Conservation (phyloP, 1,140 invertebrate genomes). For the Acromyrmex heyeri region DNA sequence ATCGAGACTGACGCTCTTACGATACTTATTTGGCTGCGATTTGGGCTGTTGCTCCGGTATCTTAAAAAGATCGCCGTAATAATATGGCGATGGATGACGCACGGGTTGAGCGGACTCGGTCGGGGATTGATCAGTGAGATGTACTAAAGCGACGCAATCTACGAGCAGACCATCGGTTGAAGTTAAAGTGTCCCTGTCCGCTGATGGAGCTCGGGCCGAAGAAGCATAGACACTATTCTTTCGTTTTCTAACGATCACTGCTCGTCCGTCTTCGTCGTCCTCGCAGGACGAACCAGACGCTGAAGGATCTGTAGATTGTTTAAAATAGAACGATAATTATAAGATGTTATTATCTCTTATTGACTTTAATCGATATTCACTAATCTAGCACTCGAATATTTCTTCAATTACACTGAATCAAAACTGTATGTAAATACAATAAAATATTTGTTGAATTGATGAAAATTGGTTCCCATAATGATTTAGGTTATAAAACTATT, state of each 20-base stretch:
- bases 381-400: too few relatives aligned
- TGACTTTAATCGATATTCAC: too few relatives aligned
- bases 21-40: constrained; percentile 83
- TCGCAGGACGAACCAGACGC: constrained; percentile 83
- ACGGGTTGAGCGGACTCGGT: constrained; percentile 84
- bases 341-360: background rate
- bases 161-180: constrained; percentile 75
- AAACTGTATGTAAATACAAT: too few relatives aligned
- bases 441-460: too few relatives aligned
- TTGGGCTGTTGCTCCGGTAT: constrained; percentile 75
- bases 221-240: constrained; percentile 75
- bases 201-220: constrained; percentile 55
- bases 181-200: constrained; percentile 66
- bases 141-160: constrained; percentile 82
- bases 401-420: too few relatives aligned
- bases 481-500: too few relatives aligned
- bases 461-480: too few relatives aligned
- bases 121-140: constrained; percentile 83
- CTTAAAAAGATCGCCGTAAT: constrained; percentile 92
- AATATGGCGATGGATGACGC: constrained; percentile 92
- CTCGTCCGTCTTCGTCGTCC: constrained; percentile 78
- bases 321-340: background rate
- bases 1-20: constrained; percentile 90
- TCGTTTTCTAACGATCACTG: constrained; percentile 72
- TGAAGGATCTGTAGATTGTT: constrained; percentile 79